A percentile compares a stretch with the other conserved stretches of the same genome.
These are phyloP conservation scores for Sardina pilchardus DNA, from an alignment of 2,113 vertebrate genomes.

Conservation along the genomic window DNA sequence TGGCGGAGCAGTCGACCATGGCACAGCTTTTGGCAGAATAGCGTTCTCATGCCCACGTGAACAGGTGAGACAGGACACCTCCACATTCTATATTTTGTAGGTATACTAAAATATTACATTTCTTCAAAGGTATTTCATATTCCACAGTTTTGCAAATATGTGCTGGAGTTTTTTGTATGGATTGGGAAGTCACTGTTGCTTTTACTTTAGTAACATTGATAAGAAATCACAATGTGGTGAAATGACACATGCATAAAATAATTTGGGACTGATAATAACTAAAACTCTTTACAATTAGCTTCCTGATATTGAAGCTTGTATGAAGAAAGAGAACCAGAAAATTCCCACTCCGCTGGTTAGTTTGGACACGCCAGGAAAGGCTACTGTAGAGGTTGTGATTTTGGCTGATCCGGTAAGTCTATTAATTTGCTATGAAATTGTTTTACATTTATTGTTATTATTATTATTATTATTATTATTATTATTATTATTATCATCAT, in stretches of 20 bases:
- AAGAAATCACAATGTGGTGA: not conserved
- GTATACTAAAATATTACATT: not conserved
- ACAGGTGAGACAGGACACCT: constrained; percentile 70
- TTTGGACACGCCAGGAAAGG: constrained; percentile 94
- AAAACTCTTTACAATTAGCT: constrained; percentile 67
- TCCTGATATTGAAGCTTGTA: constrained; percentile 79
- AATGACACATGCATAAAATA: constrained; percentile 1
- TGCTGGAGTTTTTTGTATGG: not conserved
- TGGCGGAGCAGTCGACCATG: constrained; percentile 77
- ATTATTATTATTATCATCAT: not conserved
- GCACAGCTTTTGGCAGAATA: constrained; percentile 89
- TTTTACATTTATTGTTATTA: not conserved
- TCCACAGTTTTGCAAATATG: not conserved
- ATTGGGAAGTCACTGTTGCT: not conserved
- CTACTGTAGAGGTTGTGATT: constrained; percentile 95
- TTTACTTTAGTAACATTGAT: not conserved
- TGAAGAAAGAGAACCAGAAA: constrained; percentile 87
- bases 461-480: not conserved
- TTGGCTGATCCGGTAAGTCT: constrained; percentile 90
- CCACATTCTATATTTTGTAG: not conserved
- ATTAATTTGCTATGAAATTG: not conserved
- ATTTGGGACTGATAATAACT: constrained; percentile 15
- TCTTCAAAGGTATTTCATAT: not conserved
- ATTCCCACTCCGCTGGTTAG: constrained; percentile 91
- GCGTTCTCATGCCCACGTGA: constrained; percentile 91